Evolutionary conservation across 1,140 invertebrate species (phyloP), one percentile per base, ranked within the genome.

Genomic region (Magallana angulata): DNA sequence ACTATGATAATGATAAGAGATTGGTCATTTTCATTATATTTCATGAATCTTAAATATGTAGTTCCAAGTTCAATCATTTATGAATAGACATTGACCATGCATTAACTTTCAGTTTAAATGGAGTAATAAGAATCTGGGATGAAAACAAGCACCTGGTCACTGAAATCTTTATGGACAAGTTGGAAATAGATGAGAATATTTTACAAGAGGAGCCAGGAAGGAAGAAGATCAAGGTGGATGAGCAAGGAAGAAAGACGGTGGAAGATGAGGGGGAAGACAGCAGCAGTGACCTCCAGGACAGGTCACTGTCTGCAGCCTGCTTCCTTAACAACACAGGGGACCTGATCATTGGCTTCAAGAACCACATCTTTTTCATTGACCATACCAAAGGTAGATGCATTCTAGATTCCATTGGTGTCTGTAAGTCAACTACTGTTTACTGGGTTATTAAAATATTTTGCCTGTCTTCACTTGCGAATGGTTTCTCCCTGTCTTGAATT

Each of bases 321-420:
- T 95, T 95, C 85, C 89, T 95, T 14, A 94, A 94, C 89, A 90
- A 90, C 62, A 89, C 86, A 30, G 93, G 90, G 18, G 93, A 95
- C 82, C 87, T 95, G 1, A 64, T 94, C 56, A 88, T 94, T 7
- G 94, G 92, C 68, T 94, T 92, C 88, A 90, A 93, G 85, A 94
- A 95, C 85, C 94, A 95, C 86, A 89, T 95, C 12, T 95, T 94
- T 88, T 93, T 91, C 57, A 94, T 95, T 16, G 92, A 92, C n/a
- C 92, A 93, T 82, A 87, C 85, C 6, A 93, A 92, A 92, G 92
- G 93, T 94, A 48, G 2, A 48, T 0, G 36, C 36, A 48, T 48
- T 48, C 36, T 48, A 48, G 36, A 48, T 48, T 48, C 36, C 1
- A 48, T 48, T 48, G 2, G 2, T 48, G 1, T 48, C 36, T 48